A percentile compares a stretch with the other conserved stretches of the same genome.
Conservation (phyloP, 2,888 invertebrate species). For the Coenonympha glycerion region DNA sequence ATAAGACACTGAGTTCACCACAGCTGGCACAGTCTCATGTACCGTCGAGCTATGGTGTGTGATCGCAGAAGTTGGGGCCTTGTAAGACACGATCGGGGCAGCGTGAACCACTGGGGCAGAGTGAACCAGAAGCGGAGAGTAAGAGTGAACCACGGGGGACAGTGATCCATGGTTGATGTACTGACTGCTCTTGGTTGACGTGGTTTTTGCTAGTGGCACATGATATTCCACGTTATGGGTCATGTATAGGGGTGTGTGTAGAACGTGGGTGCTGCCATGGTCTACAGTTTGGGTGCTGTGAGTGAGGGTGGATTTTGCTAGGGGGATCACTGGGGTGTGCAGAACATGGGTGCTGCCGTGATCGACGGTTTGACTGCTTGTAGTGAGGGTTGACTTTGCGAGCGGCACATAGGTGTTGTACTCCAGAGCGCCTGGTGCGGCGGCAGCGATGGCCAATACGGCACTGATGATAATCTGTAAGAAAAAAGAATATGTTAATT, state of each 20-base stretch:
- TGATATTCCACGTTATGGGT: slow-evolving; percentile 37
- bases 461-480: slow-evolving; percentile 44
- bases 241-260: slow-evolving; percentile 34
- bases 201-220: slow-evolving; percentile 38
- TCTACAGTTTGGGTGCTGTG: slow-evolving; percentile 38
- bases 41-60: slow-evolving; percentile 70
- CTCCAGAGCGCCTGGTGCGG: slow-evolving; percentile 44
- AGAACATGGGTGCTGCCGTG: slow-evolving; percentile 47
- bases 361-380: slow-evolving; percentile 45
- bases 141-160: slow-evolving; percentile 29
- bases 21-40: slow-evolving; percentile 47
- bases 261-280: slow-evolving; percentile 35
- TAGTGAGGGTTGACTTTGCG: slow-evolving; percentile 45
- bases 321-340: slow-evolving; percentile 33
- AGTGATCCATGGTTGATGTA: slow-evolving; percentile 50
- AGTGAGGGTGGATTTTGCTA: slow-evolving; percentile 40
- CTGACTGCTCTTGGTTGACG: slow-evolving; percentile 54
- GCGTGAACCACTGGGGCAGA: slow-evolving; percentile 32
- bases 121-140: slow-evolving; percentile 30
- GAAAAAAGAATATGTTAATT: background rate
- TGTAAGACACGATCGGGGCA: slow-evolving; percentile 40
- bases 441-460: slow-evolving; percentile 42
- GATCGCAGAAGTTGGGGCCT: slow-evolving; percentile 58
- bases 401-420: slow-evolving; percentile 41
- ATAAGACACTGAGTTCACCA: slow-evolving; percentile 41